phyloP scores from a whole-genome alignment of 2,888 invertebrate species.

The Drosophila tanythrix region DNA sequence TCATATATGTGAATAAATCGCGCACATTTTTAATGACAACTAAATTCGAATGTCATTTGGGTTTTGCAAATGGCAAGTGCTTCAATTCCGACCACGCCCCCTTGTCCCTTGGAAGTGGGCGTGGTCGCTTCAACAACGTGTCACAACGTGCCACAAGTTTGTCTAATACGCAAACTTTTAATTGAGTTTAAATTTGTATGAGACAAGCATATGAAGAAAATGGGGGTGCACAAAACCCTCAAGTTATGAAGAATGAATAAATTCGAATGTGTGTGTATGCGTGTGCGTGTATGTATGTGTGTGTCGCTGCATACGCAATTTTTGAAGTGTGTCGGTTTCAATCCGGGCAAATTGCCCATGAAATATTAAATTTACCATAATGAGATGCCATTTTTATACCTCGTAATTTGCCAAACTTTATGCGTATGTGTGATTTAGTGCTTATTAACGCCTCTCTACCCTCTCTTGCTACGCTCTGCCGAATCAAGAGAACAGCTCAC shows the following conservation, averaged over 20 bases:
- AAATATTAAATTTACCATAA: slow-evolving; percentile 81
- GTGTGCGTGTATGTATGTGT: neutral
- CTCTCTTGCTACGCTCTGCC: neutral
- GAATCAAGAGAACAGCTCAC: slow-evolving; percentile 13
- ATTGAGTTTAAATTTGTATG: slow-evolving; percentile 83
- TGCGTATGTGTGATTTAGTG: slow-evolving; percentile 51
- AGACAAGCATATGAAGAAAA: slow-evolving; percentile 63
- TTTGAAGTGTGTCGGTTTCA: slow-evolving; percentile 81
- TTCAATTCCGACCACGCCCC: too few species aligned
- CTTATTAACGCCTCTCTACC: slow-evolving; percentile 52
- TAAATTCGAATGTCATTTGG: slow-evolving; percentile 76
- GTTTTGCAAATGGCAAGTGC: slow-evolving; percentile 30
- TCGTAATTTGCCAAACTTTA: slow-evolving; percentile 73
- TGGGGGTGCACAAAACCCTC: slow-evolving; percentile 15
- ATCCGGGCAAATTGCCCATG: slow-evolving; percentile 82
- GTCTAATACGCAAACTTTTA: slow-evolving; percentile 81
- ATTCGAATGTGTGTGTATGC: slow-evolving; percentile 37
- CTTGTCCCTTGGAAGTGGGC: slow-evolving; percentile 3
- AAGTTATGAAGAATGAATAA: slow-evolving; percentile 53
- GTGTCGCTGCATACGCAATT: slow-evolving; percentile 59
- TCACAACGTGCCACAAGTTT: slow-evolving; percentile 67
- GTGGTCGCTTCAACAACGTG: slow-evolving; percentile 48
- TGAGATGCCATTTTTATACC: slow-evolving; percentile 80
- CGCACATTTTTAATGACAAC: slow-evolving; percentile 76
- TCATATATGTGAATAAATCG: slow-evolving; percentile 70